Percentiles rank a stretch among this genome's conserved stretches.
Conservation (phyloP, 2,797 vertebrate genomes). For the Alexandromys oeconomus region DNA sequence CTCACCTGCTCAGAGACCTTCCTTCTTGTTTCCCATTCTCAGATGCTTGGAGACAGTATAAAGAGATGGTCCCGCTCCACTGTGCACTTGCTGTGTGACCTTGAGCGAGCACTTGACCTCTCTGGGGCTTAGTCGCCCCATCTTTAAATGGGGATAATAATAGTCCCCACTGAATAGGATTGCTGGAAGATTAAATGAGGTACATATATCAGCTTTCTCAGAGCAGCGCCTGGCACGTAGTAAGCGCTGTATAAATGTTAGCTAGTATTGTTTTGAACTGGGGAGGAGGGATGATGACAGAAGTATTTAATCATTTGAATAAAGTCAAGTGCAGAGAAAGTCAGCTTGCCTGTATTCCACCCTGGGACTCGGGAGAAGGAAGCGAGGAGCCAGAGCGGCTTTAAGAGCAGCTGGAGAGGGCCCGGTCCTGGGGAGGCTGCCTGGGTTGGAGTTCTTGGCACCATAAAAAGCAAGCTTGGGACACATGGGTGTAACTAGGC, state of each 20-base stretch:
- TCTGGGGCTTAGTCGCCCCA: constrained; percentile 50
- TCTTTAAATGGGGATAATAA: constrained; percentile 67
- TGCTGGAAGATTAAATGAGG: constrained; percentile 21
- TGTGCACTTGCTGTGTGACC: constrained; percentile 55
- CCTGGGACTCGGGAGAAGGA: background rate
- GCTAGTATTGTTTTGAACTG: constrained; percentile 70
- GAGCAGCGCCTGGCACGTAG: constrained; percentile 62
- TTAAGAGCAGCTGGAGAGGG: background rate
- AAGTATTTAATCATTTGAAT: constrained; percentile 71
- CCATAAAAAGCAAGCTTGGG: constrained; percentile 63
- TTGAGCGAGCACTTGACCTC: constrained; percentile 54
- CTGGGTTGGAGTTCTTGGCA: constrained; percentile 41
- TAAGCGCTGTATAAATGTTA: constrained; percentile 74
- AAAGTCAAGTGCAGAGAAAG: constrained; percentile 74
- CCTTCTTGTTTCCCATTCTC: background rate
- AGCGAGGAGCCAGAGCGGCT: background rate
- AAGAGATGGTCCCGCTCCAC: background rate
- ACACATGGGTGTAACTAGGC: background rate
- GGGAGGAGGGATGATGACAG: constrained; percentile 61
- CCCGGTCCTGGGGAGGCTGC: background rate
- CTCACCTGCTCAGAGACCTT: background rate
- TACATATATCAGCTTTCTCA: constrained; percentile 30
- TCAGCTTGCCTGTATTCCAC: constrained; percentile 33
- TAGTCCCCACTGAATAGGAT: constrained; percentile 39
- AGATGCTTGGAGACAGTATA: background rate